Conservation (phyloP, 2,888 invertebrate genomes). For the Dynastes grantii region DNA sequence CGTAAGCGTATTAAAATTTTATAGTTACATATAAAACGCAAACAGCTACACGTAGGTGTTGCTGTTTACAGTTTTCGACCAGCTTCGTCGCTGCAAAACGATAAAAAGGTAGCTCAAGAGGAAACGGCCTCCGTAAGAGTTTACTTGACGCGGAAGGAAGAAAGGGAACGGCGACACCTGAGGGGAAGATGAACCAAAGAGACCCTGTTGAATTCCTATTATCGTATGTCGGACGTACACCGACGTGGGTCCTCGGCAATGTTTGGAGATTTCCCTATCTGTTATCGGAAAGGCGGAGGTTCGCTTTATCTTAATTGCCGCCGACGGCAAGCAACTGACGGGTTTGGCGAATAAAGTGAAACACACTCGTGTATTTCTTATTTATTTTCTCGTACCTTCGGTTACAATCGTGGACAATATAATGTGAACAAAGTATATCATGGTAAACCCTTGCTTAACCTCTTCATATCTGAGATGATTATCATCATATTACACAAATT, state of each 20-base stretch:
- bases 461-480: too few relatives aligned
- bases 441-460: too few relatives aligned
- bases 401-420: background rate
- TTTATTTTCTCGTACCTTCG: background rate
- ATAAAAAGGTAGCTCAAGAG: background rate
- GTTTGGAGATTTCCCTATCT: constrained; percentile 87
- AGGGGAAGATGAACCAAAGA: constrained; percentile 75
- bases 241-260: constrained; percentile 80
- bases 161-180: constrained; percentile 53
- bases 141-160: constrained; percentile 2
- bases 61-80: background rate
- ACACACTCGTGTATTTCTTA: background rate
- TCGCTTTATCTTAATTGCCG: constrained; percentile 62
- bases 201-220: constrained; percentile 82
- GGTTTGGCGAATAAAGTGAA: constrained; percentile 16
- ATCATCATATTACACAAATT: too few relatives aligned
- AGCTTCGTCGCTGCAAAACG: background rate
- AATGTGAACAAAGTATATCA: too few relatives aligned
- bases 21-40: background rate
- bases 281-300: constrained; percentile 86
- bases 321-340: background rate
- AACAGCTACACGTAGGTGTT: background rate
- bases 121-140: constrained; percentile 7
- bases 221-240: constrained; percentile 82
- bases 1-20: constrained; percentile 13